Evolutionary conservation across 2,113 vertebrate genomes (phyloP).

Genomic region (crab-eating macaque (Macaca fascicularis)): T2T-MFA8v1.1 NC_088380.1:90347501-90348000

Average conservation of each 20-base stretch:
- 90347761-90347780: background rate
- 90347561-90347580: background rate
- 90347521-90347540: background rate
- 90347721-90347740: background rate
- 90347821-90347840: background rate
- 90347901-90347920: background rate
- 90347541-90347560: background rate
- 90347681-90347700: background rate
- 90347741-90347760: background rate
- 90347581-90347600: background rate
- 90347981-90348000: background rate
- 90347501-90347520: background rate
- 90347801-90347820: background rate
- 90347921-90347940: background rate
- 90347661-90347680: background rate
- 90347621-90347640: background rate
- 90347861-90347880: background rate
- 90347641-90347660: background rate
- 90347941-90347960: background rate
- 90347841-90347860: background rate
- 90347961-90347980: background rate
- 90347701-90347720: background rate
- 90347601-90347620: background rate
- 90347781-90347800: background rate
- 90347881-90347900: background rate